A percentile compares a stretch with the other conserved stretches of the same genome.
Conservation (phyloP, 2,113 vertebrate genomes). For the Serinus canaria region DNA sequence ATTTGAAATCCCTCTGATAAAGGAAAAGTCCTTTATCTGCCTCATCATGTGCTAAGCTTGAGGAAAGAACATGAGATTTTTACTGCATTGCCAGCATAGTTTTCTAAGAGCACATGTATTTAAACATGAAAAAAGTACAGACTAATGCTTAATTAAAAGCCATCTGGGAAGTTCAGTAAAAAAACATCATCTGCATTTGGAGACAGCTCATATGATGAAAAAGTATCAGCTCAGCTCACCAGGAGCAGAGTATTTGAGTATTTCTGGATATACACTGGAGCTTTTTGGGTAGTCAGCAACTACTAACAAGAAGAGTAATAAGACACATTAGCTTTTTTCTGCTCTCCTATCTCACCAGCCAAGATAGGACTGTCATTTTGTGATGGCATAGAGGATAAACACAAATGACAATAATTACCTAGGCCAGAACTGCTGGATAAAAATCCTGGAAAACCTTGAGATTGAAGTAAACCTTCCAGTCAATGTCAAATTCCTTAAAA, state of each 20-base stretch:
- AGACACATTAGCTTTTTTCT: background rate
- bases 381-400: background rate
- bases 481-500: background rate
- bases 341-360: background rate
- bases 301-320: background rate
- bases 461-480: background rate
- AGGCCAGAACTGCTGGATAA: background rate
- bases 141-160: background rate
- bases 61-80: background rate
- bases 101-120: background rate
- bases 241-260: background rate
- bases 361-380: background rate
- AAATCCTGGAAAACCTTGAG: background rate
- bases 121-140: background rate
- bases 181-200: background rate
- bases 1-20: background rate
- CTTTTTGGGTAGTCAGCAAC: background rate
- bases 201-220: background rate
- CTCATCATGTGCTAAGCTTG: background rate
- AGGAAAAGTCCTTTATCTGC: background rate
- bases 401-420: background rate
- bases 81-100: background rate
- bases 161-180: background rate
- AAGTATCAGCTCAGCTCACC: background rate
- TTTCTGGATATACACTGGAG: background rate